These are phyloP conservation scores for Carposina sasakii DNA, from an alignment of 1,140 invertebrate genomes.

Conservation along the genomic window DNA sequence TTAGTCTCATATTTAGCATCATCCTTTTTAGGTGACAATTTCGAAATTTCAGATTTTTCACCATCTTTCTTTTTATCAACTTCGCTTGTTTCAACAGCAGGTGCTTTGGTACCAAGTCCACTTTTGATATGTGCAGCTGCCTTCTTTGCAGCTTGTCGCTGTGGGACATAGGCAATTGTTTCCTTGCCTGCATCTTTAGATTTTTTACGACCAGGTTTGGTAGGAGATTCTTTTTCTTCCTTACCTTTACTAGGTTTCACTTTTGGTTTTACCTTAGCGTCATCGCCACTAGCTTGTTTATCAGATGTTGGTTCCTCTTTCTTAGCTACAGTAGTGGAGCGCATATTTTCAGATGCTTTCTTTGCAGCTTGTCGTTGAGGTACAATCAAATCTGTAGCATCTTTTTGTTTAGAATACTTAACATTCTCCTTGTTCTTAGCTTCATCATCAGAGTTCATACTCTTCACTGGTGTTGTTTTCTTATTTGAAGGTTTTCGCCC, in stretches of 20 bases:
- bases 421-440: slow-evolving; percentile 74
- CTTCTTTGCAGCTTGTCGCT: slow-evolving; percentile 92
- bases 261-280: slow-evolving; percentile 37
- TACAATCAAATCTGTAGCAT: slow-evolving; percentile 88
- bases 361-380: slow-evolving; percentile 92
- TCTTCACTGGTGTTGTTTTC: slow-evolving; percentile 50
- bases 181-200: slow-evolving; percentile 75
- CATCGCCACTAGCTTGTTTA: slow-evolving; percentile 49
- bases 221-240: slow-evolving; percentile 44
- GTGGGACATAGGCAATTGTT: slow-evolving; percentile 88
- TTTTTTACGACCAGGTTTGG: slow-evolving; percentile 74
- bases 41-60: slow-evolving; percentile 42
- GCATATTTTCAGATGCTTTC: slow-evolving; percentile 91
- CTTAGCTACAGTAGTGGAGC: slow-evolving; percentile 70
- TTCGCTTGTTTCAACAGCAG: slow-evolving; percentile 65
- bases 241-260: slow-evolving; percentile 57
- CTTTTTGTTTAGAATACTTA: slow-evolving; percentile 74
- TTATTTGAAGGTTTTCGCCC: slow-evolving; percentile 55
- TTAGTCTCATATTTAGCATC: slow-evolving; percentile 56
- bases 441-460: slow-evolving; percentile 59
- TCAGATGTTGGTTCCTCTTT: slow-evolving; percentile 58
- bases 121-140: slow-evolving; percentile 92
- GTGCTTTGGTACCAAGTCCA: slow-evolving; percentile 77
- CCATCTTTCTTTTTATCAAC: slow-evolving; percentile 62
- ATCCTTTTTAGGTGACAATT: slow-evolving; percentile 60